phyloP scores from a whole-genome alignment of 2,113 vertebrate species.

The Manacus vitellinus region DNA sequence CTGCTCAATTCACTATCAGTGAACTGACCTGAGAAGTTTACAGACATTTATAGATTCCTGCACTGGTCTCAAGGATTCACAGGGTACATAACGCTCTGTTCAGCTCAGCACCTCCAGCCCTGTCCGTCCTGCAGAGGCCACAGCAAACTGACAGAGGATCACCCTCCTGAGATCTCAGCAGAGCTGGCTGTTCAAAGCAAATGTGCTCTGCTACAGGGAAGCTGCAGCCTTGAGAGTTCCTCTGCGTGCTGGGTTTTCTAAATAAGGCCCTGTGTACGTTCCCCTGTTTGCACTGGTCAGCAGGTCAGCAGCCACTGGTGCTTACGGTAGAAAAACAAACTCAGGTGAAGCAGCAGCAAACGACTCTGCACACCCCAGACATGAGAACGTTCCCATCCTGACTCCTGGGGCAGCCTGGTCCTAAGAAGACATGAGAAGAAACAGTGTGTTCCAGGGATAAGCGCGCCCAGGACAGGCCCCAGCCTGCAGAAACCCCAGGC shows the following conservation, averaged over 20 bases:
- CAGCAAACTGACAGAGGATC: neutral
- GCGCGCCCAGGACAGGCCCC: neutral
- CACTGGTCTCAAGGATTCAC: neutral
- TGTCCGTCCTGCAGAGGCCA: neutral
- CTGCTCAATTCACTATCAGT: neutral
- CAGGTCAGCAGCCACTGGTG: neutral
- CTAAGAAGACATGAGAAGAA: neutral
- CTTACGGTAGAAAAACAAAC: neutral
- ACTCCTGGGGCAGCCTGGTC: neutral
- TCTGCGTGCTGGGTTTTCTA: neutral
- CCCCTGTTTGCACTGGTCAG: neutral
- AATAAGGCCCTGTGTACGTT: neutral
- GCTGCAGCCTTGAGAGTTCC: neutral
- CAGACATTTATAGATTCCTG: neutral
- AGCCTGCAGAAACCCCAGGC: slow-evolving; percentile 29
- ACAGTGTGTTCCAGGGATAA: neutral
- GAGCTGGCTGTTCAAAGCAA: neutral
- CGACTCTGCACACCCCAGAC: neutral
- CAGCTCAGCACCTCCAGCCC: neutral
- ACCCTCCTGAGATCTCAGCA: rapidly evolving
- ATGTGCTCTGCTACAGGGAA: neutral
- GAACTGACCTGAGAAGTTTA: neutral
- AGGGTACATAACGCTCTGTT: neutral
- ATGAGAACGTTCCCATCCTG: neutral
- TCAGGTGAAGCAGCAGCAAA: neutral